Base-by-base conservation (phyloP, 2,888 invertebrate genomes). In the Pilophorus perplexus region DNA sequence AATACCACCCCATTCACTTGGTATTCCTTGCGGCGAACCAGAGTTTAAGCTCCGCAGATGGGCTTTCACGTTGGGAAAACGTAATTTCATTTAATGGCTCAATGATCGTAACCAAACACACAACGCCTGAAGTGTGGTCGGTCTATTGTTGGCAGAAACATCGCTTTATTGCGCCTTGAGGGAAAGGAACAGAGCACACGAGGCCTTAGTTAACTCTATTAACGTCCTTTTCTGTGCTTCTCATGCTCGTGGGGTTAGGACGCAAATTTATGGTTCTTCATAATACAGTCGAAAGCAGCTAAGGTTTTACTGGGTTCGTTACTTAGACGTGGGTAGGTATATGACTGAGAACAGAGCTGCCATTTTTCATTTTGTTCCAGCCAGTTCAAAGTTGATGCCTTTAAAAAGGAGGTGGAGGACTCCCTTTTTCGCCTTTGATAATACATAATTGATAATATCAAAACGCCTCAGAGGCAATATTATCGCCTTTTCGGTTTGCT, bases 21-120 rank as follows among this genome's bases (percentile, higher is more conserved):
- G 44, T 44, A 14, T 44, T 44, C 14, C 44, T 14, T 2, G 44
- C n/a, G 20, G 20, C 44, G 44, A 44, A 14, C 1, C 16, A 16
- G 16, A 28, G 14, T 4, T 8, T 18, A 1, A 46, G 23, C 46
- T 25, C 46, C 12, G 1, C 8, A 10, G 23, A 46, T 22, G 12
- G 10, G n/a, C 14, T 46, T 12, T 23, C 23, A 23, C 28, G 8
- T 10, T 10, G 52, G 3, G 52, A 18, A 52, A 52, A 28, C 10
- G 52, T 52, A 28, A 52, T 52, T 52, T 28, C 28, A 52, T 52
- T 28, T 28, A 28, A 52, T 52, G 28, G 52, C 52, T 52, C 52
- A 28, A 28, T 44, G 16, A 14, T 18, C 44, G 44, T 44, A 44
- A 44, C 44, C 28, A 28, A 28, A 28, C 52, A 16, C 27, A 28